Conservation (phyloP, 2,888 invertebrate species). For the Chorisops tibialis region DNA sequence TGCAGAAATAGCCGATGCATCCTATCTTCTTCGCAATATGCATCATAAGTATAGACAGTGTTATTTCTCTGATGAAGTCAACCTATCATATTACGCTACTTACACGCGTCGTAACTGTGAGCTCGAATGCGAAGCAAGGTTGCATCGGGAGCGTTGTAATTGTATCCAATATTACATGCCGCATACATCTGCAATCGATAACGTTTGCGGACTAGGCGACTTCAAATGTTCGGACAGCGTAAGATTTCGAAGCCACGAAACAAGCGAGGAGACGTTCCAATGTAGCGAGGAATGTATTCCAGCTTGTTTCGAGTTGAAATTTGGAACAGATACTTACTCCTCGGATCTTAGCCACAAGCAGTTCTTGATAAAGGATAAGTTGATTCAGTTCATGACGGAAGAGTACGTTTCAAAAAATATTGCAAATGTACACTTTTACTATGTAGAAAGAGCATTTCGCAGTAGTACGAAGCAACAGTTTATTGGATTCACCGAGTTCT, state of each 20-base stretch:
- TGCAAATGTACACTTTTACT: slow-evolving; percentile 71
- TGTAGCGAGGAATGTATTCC: slow-evolving; percentile 60
- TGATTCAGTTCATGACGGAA: slow-evolving; percentile 41
- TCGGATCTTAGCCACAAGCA: slow-evolving; percentile 56
- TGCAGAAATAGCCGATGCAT: slow-evolving; percentile 55
- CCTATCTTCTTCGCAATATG: slow-evolving; percentile 11
- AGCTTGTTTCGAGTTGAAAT: slow-evolving; percentile 72
- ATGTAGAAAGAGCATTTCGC: slow-evolving; percentile 66
- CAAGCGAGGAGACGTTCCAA: slow-evolving; percentile 13
- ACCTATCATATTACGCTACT: slow-evolving; percentile 63
- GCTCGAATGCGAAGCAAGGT: slow-evolving; percentile 75
- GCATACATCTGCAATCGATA: slow-evolving; percentile 63
- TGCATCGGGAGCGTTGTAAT: slow-evolving; percentile 54
- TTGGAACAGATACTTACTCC: slow-evolving; percentile 59
- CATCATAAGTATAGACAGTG: slow-evolving; percentile 56
- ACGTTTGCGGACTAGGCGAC: slow-evolving; percentile 72
- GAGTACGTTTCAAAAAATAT: slow-evolving; percentile 56
- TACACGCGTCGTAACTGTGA: slow-evolving; percentile 77
- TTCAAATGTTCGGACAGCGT: slow-evolving; percentile 59
- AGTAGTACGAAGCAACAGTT: slow-evolving; percentile 72
- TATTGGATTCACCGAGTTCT: slow-evolving; percentile 77
- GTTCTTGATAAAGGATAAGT: slow-evolving; percentile 43
- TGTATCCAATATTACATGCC: slow-evolving; percentile 50
- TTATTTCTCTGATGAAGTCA: slow-evolving; percentile 69
- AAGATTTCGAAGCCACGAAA: slow-evolving; percentile 31